Conservation (phyloP, 1,140 invertebrate genomes). For the Pemphigus obesinymphae region DNA sequence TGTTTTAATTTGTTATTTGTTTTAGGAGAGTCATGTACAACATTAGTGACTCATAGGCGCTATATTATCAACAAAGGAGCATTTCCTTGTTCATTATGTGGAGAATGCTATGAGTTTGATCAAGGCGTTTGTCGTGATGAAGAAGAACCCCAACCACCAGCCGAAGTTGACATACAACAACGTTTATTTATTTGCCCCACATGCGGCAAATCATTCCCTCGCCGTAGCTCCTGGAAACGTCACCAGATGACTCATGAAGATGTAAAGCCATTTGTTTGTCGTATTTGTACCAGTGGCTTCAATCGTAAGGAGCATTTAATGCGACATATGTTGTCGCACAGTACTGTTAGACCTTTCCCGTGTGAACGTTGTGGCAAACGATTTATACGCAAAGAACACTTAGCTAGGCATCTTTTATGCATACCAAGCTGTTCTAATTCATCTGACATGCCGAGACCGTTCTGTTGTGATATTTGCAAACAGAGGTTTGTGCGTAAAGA, state of each 20-base stretch:
- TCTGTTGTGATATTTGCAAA: conserved; percentile 49
- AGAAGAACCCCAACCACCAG: conserved; percentile 28
- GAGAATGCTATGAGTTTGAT: conserved; percentile 47
- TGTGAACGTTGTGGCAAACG: conserved; percentile 49
- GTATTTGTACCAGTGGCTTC: conserved; percentile 52
- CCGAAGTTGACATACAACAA: conserved; percentile 41
- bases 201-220: conserved; percentile 49
- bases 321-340: conserved; percentile 42
- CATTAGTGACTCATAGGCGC: conserved; percentile 45
- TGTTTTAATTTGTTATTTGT: neutral
- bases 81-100: conserved; percentile 48
- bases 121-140: conserved; percentile 45
- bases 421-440: conserved; percentile 47
- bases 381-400: conserved; percentile 49
- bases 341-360: conserved; percentile 48
- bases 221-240: conserved; percentile 47
- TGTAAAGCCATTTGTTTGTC: conserved; percentile 52
- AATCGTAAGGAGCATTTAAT: conserved; percentile 45
- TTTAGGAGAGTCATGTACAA: conserved; percentile 34
- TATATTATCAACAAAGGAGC: conserved; percentile 48
- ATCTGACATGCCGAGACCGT: conserved; percentile 46
- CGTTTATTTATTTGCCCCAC: conserved; percentile 46
- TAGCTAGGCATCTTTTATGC: conserved; percentile 47
- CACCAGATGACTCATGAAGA: conserved; percentile 50
- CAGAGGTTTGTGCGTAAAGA: conserved; percentile 47